Evolutionary conservation across 2,113 vertebrate genomes (phyloP).

Genomic region (Pelusios castaneus): DNA sequence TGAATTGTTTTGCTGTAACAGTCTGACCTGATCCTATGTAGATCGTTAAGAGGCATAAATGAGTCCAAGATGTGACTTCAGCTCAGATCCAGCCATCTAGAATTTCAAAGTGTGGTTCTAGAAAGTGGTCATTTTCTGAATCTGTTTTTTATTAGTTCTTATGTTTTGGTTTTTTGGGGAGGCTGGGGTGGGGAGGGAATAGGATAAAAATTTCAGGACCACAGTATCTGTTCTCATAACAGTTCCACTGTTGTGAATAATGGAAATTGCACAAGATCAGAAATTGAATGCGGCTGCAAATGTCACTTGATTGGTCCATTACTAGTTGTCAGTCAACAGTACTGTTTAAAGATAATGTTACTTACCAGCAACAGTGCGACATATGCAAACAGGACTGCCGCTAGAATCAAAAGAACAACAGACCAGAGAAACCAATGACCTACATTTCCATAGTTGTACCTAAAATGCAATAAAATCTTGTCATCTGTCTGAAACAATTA

Average conservation of each 20-base stretch:
- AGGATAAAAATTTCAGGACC: background rate
- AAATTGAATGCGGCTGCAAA: background rate
- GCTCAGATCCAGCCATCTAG: background rate
- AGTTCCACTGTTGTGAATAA: background rate
- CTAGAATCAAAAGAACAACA: conserved; percentile 80
- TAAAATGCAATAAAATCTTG: conserved; percentile 36
- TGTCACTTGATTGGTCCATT: background rate
- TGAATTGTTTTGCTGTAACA: too few species aligned
- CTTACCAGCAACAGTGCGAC: conserved; percentile 84
- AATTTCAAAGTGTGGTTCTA: background rate
- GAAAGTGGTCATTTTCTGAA: background rate
- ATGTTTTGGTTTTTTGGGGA: background rate
- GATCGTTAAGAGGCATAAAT: background rate
- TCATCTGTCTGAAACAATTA: background rate
- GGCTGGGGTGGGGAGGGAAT: background rate
- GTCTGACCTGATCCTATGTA: too few species aligned
- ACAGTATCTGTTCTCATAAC: too few species aligned
- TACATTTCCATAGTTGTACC: conserved; percentile 83
- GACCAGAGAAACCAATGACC: conserved; percentile 92
- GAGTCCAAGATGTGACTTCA: conserved; percentile 7
- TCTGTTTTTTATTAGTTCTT: background rate
- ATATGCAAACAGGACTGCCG: conserved; percentile 81
- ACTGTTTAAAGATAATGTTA: background rate
- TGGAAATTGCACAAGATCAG: background rate
- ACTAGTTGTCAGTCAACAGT: background rate